Evolutionary conservation across 2,113 vertebrate genomes (phyloP).

Genomic region (Isurus oxyrinchus): DNA sequence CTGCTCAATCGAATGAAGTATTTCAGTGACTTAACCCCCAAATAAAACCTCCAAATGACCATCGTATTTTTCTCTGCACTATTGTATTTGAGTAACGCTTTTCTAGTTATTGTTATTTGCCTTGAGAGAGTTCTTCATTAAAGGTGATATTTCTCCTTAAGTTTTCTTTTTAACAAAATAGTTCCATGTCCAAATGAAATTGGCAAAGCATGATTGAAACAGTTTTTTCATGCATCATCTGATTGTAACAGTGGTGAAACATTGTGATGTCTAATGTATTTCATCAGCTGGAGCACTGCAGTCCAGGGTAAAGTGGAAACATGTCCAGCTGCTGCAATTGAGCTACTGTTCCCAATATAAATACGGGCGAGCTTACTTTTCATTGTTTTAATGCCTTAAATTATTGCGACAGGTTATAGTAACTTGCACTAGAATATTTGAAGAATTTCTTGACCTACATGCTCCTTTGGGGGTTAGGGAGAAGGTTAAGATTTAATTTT

Average conservation of each 20-base stretch:
- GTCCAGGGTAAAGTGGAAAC: conserved; percentile 2
- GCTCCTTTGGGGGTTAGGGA: neutral
- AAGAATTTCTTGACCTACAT: neutral
- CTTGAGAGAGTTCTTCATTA: neutral
- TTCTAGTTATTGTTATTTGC: neutral
- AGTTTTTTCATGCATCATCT: neutral
- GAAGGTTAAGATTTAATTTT: conserved; percentile 17
- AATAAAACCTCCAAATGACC: neutral
- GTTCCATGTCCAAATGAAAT: neutral
- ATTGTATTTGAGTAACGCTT: neutral
- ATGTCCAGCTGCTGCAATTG: neutral
- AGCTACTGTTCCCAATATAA: neutral
- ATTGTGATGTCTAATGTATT: conserved; percentile 10
- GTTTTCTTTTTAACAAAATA: neutral
- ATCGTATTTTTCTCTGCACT: neutral
- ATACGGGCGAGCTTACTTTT: neutral
- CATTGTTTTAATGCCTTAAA: conserved; percentile 35
- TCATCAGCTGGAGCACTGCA: conserved; percentile 15
- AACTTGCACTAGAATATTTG: conserved; percentile 26
- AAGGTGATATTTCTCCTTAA: neutral
- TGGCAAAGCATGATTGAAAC: conserved; percentile 1
- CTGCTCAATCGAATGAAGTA: neutral
- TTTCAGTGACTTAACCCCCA: neutral
- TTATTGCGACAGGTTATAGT: conserved; percentile 9
- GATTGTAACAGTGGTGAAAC: neutral